Conservation (phyloP, 2,888 invertebrate species). For the Rhaphigaster nebulosa region DNA sequence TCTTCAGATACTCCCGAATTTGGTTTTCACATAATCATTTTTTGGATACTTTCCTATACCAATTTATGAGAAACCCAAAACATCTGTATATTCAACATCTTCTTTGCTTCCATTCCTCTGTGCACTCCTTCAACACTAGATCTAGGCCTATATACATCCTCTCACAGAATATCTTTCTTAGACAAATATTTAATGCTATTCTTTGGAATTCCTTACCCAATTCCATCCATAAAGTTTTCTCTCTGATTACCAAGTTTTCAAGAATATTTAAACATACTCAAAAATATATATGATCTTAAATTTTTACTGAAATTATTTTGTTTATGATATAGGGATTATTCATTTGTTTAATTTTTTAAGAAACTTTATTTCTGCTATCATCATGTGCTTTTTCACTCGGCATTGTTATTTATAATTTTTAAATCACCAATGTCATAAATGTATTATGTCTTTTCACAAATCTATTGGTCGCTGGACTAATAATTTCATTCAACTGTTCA, state of each 20-base stretch:
- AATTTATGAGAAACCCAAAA: not conserved
- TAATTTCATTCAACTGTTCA: not conserved
- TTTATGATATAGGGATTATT: not conserved
- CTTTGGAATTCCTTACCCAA: too few species aligned
- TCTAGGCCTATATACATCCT: too few species aligned
- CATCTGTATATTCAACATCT: too few species aligned
- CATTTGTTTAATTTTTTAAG: not conserved
- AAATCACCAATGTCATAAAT: too few species aligned
- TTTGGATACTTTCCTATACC: not conserved
- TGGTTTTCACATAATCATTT: not conserved
- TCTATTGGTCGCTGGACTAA: too few species aligned
- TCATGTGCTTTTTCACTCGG: too few species aligned
- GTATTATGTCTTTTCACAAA: too few species aligned
- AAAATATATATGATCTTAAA: not conserved
- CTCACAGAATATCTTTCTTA: not conserved
- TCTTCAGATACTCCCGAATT: not conserved
- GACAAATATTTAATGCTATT: not conserved
- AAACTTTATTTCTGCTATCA: not conserved
- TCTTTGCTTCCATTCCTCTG: too few species aligned
- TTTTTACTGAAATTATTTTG: not conserved
- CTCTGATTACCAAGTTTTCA: not conserved
- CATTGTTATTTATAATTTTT: too few species aligned
- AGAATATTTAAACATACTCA: not conserved
- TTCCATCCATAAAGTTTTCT: not conserved
- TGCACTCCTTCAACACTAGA: too few species aligned